A percentile compares a stretch with the other conserved stretches of the same genome.
phyloP scores from a whole-genome alignment of 35 echinoderm and acorn worm species.

The Apostichopus californicus region DNA sequence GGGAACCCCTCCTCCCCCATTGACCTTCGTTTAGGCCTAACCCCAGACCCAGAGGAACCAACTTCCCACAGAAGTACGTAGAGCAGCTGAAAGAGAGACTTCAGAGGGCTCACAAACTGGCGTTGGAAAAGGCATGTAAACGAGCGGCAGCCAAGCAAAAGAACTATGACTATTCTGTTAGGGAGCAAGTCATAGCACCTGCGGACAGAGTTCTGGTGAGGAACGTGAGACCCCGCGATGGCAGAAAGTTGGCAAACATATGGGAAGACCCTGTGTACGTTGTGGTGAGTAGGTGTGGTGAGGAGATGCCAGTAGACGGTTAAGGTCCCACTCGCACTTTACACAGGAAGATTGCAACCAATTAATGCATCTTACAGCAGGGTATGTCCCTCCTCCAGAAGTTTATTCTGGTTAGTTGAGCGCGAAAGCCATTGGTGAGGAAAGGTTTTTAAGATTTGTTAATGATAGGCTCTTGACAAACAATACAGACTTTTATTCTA shows the following conservation, averaged over 20 bases:
- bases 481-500: too few relatives aligned
- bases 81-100: too few relatives aligned
- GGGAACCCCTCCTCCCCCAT: constrained; percentile 26
- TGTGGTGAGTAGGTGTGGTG: constrained; percentile 3
- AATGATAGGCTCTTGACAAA: too few relatives aligned
- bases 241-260: constrained; percentile 8
- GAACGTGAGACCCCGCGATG: background rate
- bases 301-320: constrained; percentile 24
- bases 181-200: background rate
- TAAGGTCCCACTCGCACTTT: constrained; percentile 23
- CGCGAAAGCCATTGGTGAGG: too few relatives aligned
- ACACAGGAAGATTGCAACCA: too few relatives aligned
- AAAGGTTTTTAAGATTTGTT: too few relatives aligned
- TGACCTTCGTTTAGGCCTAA: too few relatives aligned
- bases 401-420: too few relatives aligned
- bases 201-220: constrained; percentile 53
- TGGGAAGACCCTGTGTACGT: constrained; percentile 44
- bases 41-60: too few relatives aligned
- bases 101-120: background rate
- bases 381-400: too few relatives aligned
- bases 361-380: too few relatives aligned
- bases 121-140: background rate
- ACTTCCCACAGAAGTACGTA: too few relatives aligned
- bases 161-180: constrained; percentile 12
- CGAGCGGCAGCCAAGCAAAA: background rate